These are phyloP conservation scores for Esox niger DNA, from an alignment of 2,113 vertebrate genomes.

Conservation along the genomic window DNA sequence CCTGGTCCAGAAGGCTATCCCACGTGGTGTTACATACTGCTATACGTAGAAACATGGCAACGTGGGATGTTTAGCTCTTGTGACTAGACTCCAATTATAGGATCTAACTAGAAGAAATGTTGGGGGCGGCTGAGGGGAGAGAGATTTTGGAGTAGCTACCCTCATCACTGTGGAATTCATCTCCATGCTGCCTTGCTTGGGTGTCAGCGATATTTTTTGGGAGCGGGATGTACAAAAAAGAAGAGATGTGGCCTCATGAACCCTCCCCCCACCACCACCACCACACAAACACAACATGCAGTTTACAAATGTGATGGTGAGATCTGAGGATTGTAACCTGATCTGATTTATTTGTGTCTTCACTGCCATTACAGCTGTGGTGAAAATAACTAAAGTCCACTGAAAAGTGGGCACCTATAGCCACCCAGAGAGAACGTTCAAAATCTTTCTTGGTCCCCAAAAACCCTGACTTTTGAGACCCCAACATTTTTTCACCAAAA, in stretches of 20 bases:
- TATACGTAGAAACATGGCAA: conserved; percentile 11
- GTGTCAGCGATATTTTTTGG: conserved; percentile 40
- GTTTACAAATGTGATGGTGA: conserved; percentile 46
- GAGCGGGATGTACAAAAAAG: conserved; percentile 28
- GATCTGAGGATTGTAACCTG: conserved; percentile 52
- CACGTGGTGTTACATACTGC: neutral
- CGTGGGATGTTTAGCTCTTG: conserved; percentile 23
- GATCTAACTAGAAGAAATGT: conserved; percentile 28
- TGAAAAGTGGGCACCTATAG: conserved; percentile 29
- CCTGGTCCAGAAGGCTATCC: neutral
- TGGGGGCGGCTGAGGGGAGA: conserved; percentile 1
- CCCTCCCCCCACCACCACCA: neutral
- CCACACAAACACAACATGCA: conserved; percentile 1
- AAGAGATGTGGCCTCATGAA: conserved; percentile 27
- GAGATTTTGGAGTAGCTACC: conserved; percentile 34
- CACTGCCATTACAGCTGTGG: conserved; percentile 34
- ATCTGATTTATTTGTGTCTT: conserved; percentile 57
- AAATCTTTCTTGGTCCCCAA: neutral
- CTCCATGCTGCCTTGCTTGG: conserved; percentile 33
- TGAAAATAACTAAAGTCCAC: conserved; percentile 39
- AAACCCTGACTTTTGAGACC: too few species aligned
- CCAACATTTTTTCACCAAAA: too few species aligned
- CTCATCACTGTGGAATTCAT: conserved; percentile 52
- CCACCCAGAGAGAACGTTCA: conserved; percentile 22
- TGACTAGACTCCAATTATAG: conserved; percentile 29